phyloP scores from a whole-genome alignment of 2,888 invertebrate genomes.

The Epinotia nisella region DNA sequence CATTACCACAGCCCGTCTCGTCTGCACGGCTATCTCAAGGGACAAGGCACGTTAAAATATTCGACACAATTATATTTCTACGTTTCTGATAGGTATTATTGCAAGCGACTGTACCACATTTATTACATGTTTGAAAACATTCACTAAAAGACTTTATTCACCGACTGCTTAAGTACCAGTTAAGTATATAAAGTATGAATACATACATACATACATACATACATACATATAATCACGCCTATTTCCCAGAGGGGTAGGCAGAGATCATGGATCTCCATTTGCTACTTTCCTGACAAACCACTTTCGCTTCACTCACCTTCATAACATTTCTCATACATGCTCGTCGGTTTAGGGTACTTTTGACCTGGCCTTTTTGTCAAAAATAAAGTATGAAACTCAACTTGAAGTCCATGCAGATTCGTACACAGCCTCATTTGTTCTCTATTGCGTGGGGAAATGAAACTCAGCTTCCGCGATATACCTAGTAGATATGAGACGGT shows the following conservation, averaged over 20 bases:
- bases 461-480: constrained; percentile 28
- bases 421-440: constrained; percentile 24
- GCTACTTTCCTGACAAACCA: no score
- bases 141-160: neutral
- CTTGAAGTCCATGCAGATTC: constrained; percentile 6
- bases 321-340: no score
- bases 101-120: neutral
- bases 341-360: no score
- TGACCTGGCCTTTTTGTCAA: no score
- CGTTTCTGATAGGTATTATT: neutral
- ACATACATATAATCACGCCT: no score
- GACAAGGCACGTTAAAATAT: neutral
- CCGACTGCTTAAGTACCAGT: neutral
- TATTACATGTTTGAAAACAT: neutral
- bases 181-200: no score
- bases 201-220: no score
- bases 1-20: no score
- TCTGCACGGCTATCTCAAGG: no score
- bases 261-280: no score
- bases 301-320: no score
- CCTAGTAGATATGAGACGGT: constrained; percentile 14
- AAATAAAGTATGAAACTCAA: constrained; percentile 6
- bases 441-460: constrained; percentile 25
- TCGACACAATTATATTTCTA: neutral
- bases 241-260: no score